A percentile compares a stretch with the other conserved stretches of the same genome.
phyloP scores from a whole-genome alignment of 2,797 vertebrate species.

The Phyllotis vaccarum region DNA sequence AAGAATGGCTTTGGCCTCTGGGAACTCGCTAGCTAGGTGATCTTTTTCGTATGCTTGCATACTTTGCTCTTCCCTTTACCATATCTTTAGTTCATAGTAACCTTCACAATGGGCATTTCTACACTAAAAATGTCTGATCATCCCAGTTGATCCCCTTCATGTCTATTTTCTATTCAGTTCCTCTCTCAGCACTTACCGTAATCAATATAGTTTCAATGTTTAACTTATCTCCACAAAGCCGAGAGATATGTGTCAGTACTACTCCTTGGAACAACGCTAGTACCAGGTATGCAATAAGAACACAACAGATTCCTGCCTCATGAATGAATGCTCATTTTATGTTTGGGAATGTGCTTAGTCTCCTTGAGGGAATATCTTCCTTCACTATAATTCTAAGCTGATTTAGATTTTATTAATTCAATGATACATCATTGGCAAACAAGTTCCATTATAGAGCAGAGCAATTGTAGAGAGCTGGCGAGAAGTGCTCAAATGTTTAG shows the following conservation, averaged over 20 bases:
- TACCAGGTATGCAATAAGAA: not conserved
- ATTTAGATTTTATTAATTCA: not conserved
- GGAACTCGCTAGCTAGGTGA: not conserved
- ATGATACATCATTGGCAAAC: not conserved
- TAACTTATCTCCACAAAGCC: not conserved
- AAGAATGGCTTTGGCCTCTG: not conserved
- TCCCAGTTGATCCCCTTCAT: not conserved
- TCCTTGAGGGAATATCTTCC: not conserved
- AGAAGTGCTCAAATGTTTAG: not conserved
- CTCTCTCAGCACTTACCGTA: not conserved
- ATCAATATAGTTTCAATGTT: not conserved
- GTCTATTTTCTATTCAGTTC: not conserved
- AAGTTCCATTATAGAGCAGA: not conserved
- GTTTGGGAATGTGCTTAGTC: not conserved
- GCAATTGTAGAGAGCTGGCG: not conserved
- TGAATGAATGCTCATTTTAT: not conserved
- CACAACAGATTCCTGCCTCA: not conserved
- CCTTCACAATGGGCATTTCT: not conserved
- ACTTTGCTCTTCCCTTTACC: not conserved
- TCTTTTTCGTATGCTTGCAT: not conserved
- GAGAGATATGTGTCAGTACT: not conserved
- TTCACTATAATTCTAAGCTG: not conserved
- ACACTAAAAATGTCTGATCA: not conserved
- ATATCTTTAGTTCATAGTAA: not conserved
- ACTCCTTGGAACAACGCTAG: not conserved